Evolutionary conservation across 2,888 invertebrate species (phyloP), one percentile per base, ranked within the genome.

Genomic region (Phortica okadai): DNA sequence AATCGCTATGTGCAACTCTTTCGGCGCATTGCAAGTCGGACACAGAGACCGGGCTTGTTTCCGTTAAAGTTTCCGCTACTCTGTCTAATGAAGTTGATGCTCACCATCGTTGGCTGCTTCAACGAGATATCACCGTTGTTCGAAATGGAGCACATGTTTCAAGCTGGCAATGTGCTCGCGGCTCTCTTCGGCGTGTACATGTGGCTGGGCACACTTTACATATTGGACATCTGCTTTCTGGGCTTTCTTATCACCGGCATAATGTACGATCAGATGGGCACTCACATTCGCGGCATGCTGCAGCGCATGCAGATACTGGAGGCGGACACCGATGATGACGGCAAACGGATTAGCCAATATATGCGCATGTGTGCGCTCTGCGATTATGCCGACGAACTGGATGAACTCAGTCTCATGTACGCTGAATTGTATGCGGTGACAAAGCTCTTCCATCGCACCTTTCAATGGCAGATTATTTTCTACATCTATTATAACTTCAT

Each of bases 381-480:
- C 66, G 84, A 88, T 25, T 83, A 84, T 6, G 80, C 88, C 4
- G 89, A 89, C 42, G 87, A 87, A 45, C 76, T 90, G 73, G 88
- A 90, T 11, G 77, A 82, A 0, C 83, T 84, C 16, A 82, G 82
- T 33, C 5, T 33, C 1, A 84, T 89, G 67, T 90, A 90, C 41
- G 80, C 82, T 1, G 78, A 84, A 7, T 76, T 90, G 2, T 90
- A 85, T 45, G 79, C 76, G 0, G 21, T 88, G 0, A 88, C 86
- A 0, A 76, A 79, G 3, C 74, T 79, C 0, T 90, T 89, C 70
- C 78, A 84, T 1, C 6, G 70, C 8, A 83, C 89, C 44, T 82
- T 89, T 25, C 88, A 90, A n/a, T 86, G 88, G 78, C 89, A 89
- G 58, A 86, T 90, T 0, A 59, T 89, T 4, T 89, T 88, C 74